A percentile compares a stretch with the other conserved stretches of the same genome.
phyloP scores from a whole-genome alignment of 2,113 vertebrate species.

The Eidolon helvum region DNA sequence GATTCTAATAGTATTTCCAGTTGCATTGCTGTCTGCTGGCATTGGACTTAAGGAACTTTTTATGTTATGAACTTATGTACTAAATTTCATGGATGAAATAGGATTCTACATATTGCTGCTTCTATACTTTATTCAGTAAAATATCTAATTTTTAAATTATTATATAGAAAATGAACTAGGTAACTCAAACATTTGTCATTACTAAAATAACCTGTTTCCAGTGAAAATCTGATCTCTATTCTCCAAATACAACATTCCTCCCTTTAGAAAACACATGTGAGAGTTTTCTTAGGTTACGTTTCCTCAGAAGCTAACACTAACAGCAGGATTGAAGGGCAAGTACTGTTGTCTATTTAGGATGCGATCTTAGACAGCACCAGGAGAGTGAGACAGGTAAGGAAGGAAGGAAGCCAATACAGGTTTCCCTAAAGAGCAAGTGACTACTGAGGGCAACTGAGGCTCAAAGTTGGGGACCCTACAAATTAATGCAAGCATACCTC shows the following conservation, averaged over 20 bases:
- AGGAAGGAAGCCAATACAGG: background rate
- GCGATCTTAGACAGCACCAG: background rate
- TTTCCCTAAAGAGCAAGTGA: background rate
- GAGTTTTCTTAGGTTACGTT: background rate
- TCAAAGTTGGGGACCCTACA: background rate
- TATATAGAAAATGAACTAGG: background rate
- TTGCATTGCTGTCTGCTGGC: background rate
- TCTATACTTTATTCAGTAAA: background rate
- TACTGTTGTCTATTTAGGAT: background rate
- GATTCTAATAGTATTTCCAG: background rate
- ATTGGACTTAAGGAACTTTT: background rate
- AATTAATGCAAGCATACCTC: background rate
- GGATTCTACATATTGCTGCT: background rate
- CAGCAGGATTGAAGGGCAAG: background rate
- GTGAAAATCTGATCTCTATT: background rate
- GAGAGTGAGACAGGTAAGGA: background rate
- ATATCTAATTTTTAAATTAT: background rate
- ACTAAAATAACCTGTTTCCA: background rate
- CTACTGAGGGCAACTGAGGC: background rate
- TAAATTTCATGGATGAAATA: background rate
- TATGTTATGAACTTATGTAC: background rate
- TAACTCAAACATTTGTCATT: background rate
- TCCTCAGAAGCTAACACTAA: background rate
- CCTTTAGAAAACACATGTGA: background rate
- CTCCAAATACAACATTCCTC: background rate